Base-by-base conservation (phyloP, 2,113 vertebrate species). In the Macaca mulatta region DNA sequence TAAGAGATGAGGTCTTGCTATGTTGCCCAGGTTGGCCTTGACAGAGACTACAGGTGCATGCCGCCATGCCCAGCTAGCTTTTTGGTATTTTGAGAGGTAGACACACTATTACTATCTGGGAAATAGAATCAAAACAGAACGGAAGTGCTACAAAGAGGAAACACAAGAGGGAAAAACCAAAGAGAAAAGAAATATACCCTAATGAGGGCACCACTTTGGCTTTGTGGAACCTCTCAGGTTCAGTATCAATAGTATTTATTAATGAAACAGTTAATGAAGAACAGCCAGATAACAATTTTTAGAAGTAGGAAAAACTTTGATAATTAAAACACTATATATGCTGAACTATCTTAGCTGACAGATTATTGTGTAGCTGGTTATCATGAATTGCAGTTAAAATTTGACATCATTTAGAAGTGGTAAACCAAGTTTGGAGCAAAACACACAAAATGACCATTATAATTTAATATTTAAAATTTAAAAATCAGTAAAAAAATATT, bases 381-480 rank as follows among this genome's bases (percentile, higher is more conserved):
- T 61, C 25, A 40, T 48, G 12, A 90, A 94, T 4, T 81, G 61
- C 3, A 79, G 67, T 64, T 95, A 89, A 95, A 95, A 89, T 70
- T 13, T 92, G 11, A 77, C 55, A 22, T 45, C 85, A 95, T 79
- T 97, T 69, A 79, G 70, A 25, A 75, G 12, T 48, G 16, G 25
- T 64, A 87, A 90, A 94, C 81, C 57, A 64, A 94, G 22, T 70
- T 95, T 94, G 83, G 35, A 48, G 72, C 38, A 27, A 96, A 94
- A 90, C 6, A 67, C 1, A 83, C 4, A 72, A 69, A 94, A 79
- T n/a, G 55, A 25, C 43, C 55, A 83, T 52, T 74, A 90, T 67
- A 86, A 95, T 59, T 69, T 84, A 85, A 50, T 90, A 95, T 50
- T 97, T 91, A 72, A 86, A 94, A 90, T 96, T 74, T 91, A 88